Evolutionary conservation across 1,140 invertebrate species (phyloP).

Genomic region (Dryas iulia): DNA sequence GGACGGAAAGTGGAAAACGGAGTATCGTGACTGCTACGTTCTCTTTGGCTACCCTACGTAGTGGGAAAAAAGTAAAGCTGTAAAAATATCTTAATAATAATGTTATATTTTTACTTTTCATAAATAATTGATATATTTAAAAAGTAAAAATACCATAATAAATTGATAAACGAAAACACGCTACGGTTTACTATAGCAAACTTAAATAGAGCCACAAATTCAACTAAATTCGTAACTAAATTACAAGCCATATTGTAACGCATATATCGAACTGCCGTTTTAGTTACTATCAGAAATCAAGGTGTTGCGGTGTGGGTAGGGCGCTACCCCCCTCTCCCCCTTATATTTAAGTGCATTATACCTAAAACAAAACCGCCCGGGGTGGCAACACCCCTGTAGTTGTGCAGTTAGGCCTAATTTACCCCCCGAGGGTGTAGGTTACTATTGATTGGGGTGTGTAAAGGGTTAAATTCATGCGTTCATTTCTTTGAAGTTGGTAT

Average conservation of each 20-base stretch:
- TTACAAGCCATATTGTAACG: not conserved
- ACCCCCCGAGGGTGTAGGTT: slow-evolving; percentile 49
- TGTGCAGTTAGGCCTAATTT: slow-evolving; percentile 67
- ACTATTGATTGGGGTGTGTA: slow-evolving; percentile 51
- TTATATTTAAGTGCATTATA: slow-evolving; percentile 69
- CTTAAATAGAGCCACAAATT: no score
- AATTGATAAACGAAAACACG: no score
- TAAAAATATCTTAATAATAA: no score
- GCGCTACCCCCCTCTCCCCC: slow-evolving; percentile 14
- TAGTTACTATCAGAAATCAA: slow-evolving; percentile 51
- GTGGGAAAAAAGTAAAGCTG: no score
- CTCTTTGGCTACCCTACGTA: no score
- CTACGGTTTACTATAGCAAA: no score
- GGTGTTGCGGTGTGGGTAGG: slow-evolving; percentile 39
- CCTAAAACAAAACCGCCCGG: slow-evolving; percentile 58
- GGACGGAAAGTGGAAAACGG: no score
- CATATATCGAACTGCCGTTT: slow-evolving; percentile 30
- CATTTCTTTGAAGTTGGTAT: slow-evolving; percentile 34
- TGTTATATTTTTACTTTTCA: no score
- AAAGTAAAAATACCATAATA: no score
- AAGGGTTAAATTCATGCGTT: slow-evolving; percentile 44
- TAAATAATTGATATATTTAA: no score
- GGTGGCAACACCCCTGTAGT: slow-evolving; percentile 52
- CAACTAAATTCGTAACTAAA: no score
- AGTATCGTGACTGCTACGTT: no score